These are phyloP conservation scores for Euplexia lucipara DNA, from an alignment of 2,888 invertebrate genomes.

Conservation along the genomic window DNA sequence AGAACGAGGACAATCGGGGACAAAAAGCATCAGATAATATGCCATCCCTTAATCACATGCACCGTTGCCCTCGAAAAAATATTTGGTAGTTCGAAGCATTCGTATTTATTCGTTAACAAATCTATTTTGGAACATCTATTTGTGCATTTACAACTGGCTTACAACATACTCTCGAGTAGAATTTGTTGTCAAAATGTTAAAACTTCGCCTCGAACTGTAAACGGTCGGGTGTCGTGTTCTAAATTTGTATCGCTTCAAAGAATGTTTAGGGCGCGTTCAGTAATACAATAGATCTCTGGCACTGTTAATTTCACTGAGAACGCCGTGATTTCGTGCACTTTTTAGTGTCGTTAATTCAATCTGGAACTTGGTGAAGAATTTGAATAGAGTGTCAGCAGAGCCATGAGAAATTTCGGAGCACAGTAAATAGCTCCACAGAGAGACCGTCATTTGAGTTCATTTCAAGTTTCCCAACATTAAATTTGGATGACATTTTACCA, in stretches of 20 bases:
- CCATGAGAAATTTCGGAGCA: constrained; percentile 82
- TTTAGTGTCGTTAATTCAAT: constrained; percentile 84
- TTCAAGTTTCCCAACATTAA: constrained; percentile 81
- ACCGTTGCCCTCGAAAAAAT: constrained; percentile 88
- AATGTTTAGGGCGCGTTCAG: constrained; percentile 77
- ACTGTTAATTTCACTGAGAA: constrained; percentile 81
- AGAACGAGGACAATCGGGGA: constrained; percentile 87
- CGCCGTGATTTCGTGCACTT: constrained; percentile 80
- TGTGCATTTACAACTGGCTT: constrained; percentile 80
- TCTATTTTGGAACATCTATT: constrained; percentile 84
- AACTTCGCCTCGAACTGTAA: constrained; percentile 67
- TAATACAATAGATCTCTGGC: constrained; percentile 80
- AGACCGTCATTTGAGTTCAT: constrained; percentile 83
- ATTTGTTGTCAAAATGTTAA: constrained; percentile 83
- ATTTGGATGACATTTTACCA: constrained; percentile 79
- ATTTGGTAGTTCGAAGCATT: constrained; percentile 84
- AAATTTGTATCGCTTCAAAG: constrained; percentile 81
- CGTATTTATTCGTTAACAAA: constrained; percentile 80
- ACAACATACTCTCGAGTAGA: constrained; percentile 74
- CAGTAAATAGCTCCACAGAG: constrained; percentile 81
- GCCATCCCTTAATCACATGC: constrained; percentile 91
- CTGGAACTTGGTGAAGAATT: constrained; percentile 80
- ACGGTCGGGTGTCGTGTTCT: constrained; percentile 78
- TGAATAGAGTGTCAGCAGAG: constrained; percentile 75
- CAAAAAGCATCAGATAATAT: constrained; percentile 86